Base-by-base conservation (phyloP, 2,888 invertebrate genomes). In the Cosmorhoe ocellata region DNA sequence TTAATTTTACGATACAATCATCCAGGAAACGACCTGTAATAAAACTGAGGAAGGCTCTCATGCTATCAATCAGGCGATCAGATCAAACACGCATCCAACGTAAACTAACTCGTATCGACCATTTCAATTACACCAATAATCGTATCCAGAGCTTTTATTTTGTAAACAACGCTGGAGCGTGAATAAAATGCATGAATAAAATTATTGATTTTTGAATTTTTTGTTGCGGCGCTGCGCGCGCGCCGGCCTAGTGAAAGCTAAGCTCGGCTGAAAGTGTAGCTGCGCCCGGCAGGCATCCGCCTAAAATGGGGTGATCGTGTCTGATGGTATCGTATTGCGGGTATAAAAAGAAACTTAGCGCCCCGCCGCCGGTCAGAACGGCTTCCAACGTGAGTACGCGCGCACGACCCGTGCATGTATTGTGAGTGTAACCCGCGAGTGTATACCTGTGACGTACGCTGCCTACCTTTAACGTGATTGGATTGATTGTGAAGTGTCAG, bases 311-410 rank as follows among this genome's bases (percentile, higher is more conserved):
- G 86, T 84, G 88, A 81, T 86, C 84, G 82, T 68, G 80, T 63
- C 79, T 76, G 74, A 71, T 76, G 91, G 94, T 93, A 93, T 95
- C 94, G 93, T 93, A 92, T 95, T 94, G 93, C 95, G 91, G 87
- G 94, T 94, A 95, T 95, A 95, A 94, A 95, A 94, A 92, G 91
- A 91, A 91, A 89, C 89, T 83, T 83, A 82, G 89, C 91, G 90
- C 92, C 92, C 92, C 92, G 92, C 92, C 92, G 92, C 93, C 94
- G 94, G 94, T 95, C 97, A 97, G 97, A 97, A 96, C 96, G 96
- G 96, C 97, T 96, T 95, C 95, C 94, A 96, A 96, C 96, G 97
- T 97, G 96, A 97, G 97, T 97, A 81, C 68, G 76, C 79, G 67
- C 85, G 83, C 79, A 83, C 80, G 86, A 71, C 61, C 64, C 56